phyloP scores from a whole-genome alignment of 2,888 invertebrate genomes.

The Drosophila birchii region DNA sequence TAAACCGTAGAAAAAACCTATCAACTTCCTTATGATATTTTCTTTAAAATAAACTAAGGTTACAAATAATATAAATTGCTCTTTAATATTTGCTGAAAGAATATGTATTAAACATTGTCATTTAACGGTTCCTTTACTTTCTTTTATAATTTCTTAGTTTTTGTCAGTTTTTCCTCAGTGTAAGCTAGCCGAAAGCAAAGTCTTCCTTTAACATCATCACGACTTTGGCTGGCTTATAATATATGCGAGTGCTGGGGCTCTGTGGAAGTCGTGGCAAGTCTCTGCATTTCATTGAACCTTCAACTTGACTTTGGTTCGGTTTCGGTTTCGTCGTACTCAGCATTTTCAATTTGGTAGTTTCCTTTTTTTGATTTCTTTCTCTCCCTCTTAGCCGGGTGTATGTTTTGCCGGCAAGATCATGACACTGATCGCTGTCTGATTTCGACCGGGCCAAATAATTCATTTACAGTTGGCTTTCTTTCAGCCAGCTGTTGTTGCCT shows the following conservation, averaged over 20 bases:
- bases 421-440: slow-evolving; percentile 74
- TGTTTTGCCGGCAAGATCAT: slow-evolving; percentile 72
- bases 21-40: neutral
- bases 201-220: slow-evolving; percentile 74
- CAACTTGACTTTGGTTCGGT: slow-evolving; percentile 79
- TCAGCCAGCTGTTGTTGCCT: slow-evolving; percentile 38
- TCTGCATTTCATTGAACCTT: slow-evolving; percentile 81
- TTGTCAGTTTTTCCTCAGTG: neutral
- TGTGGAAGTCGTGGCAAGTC: slow-evolving; percentile 44
- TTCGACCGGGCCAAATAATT: slow-evolving; percentile 43
- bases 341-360: slow-evolving; percentile 69
- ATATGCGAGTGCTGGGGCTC: slow-evolving; percentile 61
- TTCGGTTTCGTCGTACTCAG: slow-evolving; percentile 21
- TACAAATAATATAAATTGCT: too few species aligned
- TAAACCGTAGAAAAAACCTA: slow-evolving; percentile 4
- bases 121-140: accelerated
- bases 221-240: slow-evolving; percentile 72
- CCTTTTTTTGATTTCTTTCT: slow-evolving; percentile 2
- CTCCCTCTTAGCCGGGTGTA: neutral
- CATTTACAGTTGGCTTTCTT: slow-evolving; percentile 48
- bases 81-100: neutral
- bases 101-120: too few species aligned
- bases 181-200: slow-evolving; percentile 31
- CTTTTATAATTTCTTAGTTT: accelerated
- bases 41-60: neutral